Evolutionary conservation across 2,797 vertebrate species (phyloP).

Genomic region (Melanotaenia pygmaea): DNA sequence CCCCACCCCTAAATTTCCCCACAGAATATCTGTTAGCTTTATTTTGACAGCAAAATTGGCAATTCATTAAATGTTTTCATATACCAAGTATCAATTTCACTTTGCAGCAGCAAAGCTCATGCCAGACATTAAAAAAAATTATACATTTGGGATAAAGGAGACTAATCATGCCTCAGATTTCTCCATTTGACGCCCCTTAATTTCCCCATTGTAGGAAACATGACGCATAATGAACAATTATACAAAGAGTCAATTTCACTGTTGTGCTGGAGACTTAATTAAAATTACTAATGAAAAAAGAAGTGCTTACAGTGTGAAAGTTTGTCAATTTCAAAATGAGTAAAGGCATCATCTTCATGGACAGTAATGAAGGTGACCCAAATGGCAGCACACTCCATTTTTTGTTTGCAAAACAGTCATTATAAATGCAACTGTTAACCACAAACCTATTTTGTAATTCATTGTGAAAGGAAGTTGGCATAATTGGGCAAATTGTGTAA

Average conservation of each 20-base stretch:
- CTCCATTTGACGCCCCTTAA: conserved; percentile 85
- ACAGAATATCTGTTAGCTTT: conserved; percentile 76
- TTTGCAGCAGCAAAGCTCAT: conserved; percentile 77
- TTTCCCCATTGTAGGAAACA: conserved; percentile 86
- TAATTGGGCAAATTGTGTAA: conserved; percentile 66
- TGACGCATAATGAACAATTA: conserved; percentile 88
- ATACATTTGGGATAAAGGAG: conserved; percentile 84
- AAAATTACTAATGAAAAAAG: conserved; percentile 86
- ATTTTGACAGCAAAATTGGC: conserved; percentile 82
- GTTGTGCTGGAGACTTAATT: conserved; percentile 86
- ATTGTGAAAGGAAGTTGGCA: conserved; percentile 49
- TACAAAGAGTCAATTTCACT: conserved; percentile 87
- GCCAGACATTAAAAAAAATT: conserved; percentile 83
- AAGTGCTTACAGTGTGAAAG: conserved; percentile 78
- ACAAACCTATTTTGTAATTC: conserved; percentile 47
- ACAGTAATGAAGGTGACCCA: conserved; percentile 82
- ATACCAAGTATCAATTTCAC: conserved; percentile 83
- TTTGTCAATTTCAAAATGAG: conserved; percentile 82
- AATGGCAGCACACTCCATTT: conserved; percentile 66
- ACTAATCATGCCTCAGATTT: conserved; percentile 86
- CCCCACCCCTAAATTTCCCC: conserved; percentile 72
- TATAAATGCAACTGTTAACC: conserved; percentile 67
- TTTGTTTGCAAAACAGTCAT: conserved; percentile 75
- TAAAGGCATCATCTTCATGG: conserved; percentile 75
- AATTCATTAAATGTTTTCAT: conserved; percentile 86